phyloP scores from a whole-genome alignment of 2,888 invertebrate genomes.

The Clivina fossor region DNA sequence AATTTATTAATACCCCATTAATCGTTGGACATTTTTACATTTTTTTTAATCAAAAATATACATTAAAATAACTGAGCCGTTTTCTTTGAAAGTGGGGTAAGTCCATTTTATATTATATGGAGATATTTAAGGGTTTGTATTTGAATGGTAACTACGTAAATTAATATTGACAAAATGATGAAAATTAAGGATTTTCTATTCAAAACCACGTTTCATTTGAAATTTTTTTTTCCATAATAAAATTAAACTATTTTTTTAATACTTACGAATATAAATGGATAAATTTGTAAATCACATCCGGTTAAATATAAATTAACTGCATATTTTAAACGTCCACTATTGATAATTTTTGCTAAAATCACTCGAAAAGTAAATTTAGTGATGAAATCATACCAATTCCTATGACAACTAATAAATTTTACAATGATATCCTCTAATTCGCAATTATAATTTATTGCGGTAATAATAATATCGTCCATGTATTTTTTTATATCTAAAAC shows the following conservation, averaged over 20 bases:
- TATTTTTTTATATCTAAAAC: constrained; percentile 12
- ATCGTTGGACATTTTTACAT: too few species aligned
- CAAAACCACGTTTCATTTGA: background rate
- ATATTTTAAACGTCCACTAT: background rate
- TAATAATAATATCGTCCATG: constrained; percentile 2
- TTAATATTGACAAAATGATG: too few species aligned
- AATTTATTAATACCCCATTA: too few species aligned
- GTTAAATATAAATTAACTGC: constrained; percentile 4
- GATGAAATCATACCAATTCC: constrained; percentile 14
- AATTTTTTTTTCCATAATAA: background rate
- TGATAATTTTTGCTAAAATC: constrained; percentile 2
- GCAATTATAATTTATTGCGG: constrained; percentile 16
- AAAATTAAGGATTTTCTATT: too few species aligned
- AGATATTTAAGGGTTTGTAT: too few species aligned
- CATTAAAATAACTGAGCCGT: too few species aligned
- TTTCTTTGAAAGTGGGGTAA: too few species aligned
- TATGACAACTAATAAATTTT: constrained; percentile 7
- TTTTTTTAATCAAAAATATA: too few species aligned
- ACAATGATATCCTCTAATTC: background rate
- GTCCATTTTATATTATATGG: too few species aligned
- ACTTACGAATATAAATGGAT: constrained; percentile 26
- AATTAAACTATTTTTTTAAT: background rate
- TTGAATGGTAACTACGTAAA: too few species aligned
- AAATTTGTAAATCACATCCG: constrained; percentile 12
- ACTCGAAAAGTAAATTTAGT: constrained; percentile 14